Evolutionary conservation across 1,140 invertebrate species (phyloP), one percentile per base, ranked within the genome.

Genomic region (Dinoponera quadriceps): DNA sequence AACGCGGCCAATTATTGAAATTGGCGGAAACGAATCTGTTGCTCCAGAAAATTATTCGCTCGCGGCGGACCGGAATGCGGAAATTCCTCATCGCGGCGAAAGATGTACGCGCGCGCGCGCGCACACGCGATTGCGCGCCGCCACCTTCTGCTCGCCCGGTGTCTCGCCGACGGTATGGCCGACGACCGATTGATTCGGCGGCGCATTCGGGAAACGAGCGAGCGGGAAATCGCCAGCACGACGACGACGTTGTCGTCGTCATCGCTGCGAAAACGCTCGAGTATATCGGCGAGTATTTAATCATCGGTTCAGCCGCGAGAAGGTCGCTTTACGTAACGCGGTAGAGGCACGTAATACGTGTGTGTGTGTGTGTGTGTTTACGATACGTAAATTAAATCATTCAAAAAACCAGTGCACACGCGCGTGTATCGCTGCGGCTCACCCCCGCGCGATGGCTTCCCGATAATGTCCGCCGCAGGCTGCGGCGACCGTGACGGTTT

Each of bases 401-500:
- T 77, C 22, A 2, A 9, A 13, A 38, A 55, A 25, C 13, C 13
- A 59, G 14, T 11, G 13, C 20, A 44, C 3, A 29, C 33, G 22
- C 3, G 38, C 38, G 38, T 44, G 38, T n/a, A 25, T 49, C 29
- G 38, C 25, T 11, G 9, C 38, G 33, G 33, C 38, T 9, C 38
- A 20, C 33, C 14, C 55, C 44, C n/a, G n/a, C n/a, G 29, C 49
- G 54, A 68, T 82, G 75, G 33, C 60, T 81, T n/a, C 54, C 68
- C 51, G 66, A 71, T 74, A 38, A 63, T 55, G 49, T 38, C 44
- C 20, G 33, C 33, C 13, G 54, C 65, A n/a, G n/a, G n/a, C 18
- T 57, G 59, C 49, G 59, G 75, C 85, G 48, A 59, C 22, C 59
- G 25, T 80, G 69, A 82, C 84, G 51, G 48, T 85, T 85, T 68